Evolutionary conservation across 53 echinoderm and acorn worm genomes (phyloP).

Genomic region (Antedon mediterranea): DNA sequence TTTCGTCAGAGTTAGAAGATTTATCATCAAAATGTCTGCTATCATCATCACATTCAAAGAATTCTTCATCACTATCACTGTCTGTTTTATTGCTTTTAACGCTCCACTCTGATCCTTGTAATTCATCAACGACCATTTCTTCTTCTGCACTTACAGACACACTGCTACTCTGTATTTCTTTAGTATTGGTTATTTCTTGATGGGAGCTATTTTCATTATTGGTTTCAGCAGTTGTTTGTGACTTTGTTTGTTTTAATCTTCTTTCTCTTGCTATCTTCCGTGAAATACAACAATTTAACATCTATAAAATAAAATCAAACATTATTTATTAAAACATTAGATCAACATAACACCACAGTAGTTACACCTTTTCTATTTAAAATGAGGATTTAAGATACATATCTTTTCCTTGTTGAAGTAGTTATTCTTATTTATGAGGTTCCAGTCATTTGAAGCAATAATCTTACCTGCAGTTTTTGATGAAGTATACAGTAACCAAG

Average conservation of each 20-base stretch:
- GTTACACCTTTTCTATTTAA: too few relatives aligned
- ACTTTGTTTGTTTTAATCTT: conserved; percentile 17
- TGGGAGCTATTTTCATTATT: background rate
- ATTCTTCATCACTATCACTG: conserved; percentile 74
- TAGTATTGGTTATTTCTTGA: background rate
- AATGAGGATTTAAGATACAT: too few relatives aligned
- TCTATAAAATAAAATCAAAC: conserved; percentile 14
- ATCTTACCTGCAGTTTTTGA: conserved; percentile 83
- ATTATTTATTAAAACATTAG: too few relatives aligned
- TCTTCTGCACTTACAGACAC: background rate
- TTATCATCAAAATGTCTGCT: background rate
- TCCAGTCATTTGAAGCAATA: too few relatives aligned
- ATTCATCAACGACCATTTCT: too few relatives aligned
- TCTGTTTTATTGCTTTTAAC: conserved; percentile 5
- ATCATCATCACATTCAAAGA: conserved; percentile 77
- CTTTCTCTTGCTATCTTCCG: conserved; percentile 88
- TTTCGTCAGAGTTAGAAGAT: too few relatives aligned
- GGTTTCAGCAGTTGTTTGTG: background rate
- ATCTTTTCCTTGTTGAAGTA: too few relatives aligned
- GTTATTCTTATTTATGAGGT: too few relatives aligned
- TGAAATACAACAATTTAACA: conserved; percentile 91
- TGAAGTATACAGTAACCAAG: conserved; percentile 88
- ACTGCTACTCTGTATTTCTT: background rate
- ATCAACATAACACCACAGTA: too few relatives aligned
- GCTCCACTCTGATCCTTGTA: background rate